A percentile compares a stretch with the other conserved stretches of the same genome.
phyloP scores from a whole-genome alignment of 1,140 invertebrate genomes.

The Spodoptera frugiperda region DNA sequence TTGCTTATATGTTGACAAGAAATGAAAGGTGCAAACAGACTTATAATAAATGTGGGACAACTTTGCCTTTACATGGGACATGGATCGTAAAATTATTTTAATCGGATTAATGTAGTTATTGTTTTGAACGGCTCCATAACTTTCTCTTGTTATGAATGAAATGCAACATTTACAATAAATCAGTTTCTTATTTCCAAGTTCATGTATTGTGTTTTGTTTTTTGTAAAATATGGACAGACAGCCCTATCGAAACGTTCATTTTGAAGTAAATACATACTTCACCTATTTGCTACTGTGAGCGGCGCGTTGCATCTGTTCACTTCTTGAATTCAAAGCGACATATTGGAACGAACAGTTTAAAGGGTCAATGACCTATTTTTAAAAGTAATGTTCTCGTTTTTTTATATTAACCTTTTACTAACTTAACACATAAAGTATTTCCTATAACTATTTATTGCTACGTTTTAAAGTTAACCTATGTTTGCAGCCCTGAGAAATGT shows the following conservation, averaged over 20 bases:
- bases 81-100: not conserved
- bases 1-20: slow-evolving; percentile 31
- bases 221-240: not conserved
- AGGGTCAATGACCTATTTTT: slow-evolving; percentile 11
- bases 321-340: slow-evolving; percentile 16
- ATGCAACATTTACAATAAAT: not conserved
- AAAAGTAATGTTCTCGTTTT: not conserved
- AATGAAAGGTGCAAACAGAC: slow-evolving; percentile 25
- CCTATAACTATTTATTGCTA: no score
- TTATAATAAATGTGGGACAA: slow-evolving; percentile 24
- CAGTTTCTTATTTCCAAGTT: not conserved
- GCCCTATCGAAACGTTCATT: slow-evolving; percentile 8
- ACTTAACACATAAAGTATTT: no score
- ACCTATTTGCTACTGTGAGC: not conserved
- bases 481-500: not conserved
- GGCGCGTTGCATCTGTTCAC: slow-evolving; percentile 7
- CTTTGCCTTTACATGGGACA: not conserved
- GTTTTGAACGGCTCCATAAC: not conserved
- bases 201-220: not conserved
- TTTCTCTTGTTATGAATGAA: not conserved
- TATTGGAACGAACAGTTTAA: not conserved
- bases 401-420: no score
- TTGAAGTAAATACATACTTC: slow-evolving; percentile 15
- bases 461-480: no score
- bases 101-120: not conserved